Percentiles rank a stretch among this genome's conserved stretches.
Evolutionary conservation across 2,113 vertebrate species (phyloP).

Genomic region (Saguinus imperator): DNA sequence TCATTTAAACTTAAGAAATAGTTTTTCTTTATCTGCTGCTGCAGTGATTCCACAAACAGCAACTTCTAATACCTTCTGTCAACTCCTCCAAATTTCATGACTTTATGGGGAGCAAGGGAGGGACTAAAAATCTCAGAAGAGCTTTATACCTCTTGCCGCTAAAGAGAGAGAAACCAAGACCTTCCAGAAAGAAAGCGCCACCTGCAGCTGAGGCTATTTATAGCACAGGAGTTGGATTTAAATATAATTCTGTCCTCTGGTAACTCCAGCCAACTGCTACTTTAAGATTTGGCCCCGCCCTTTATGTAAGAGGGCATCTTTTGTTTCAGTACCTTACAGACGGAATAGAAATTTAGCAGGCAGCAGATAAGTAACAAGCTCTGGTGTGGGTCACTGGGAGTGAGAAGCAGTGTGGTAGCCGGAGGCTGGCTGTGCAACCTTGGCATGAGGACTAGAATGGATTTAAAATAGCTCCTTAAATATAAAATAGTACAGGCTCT

Average conservation of each 20-base stretch:
- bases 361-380: neutral
- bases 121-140: neutral
- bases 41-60: neutral
- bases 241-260: constrained; percentile 57
- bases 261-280: neutral
- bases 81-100: neutral
- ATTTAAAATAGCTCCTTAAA: neutral
- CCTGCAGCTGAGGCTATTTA: neutral
- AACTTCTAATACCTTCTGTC: constrained; percentile 11
- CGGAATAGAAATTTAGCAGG: neutral
- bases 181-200: neutral
- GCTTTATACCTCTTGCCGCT: neutral
- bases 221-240: constrained; percentile 47
- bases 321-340: neutral
- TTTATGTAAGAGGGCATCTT: neutral
- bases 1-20: constrained; percentile 1
- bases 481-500: neutral
- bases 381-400: neutral
- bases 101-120: neutral
- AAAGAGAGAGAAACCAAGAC: neutral
- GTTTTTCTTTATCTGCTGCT: neutral
- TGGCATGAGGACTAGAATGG: neutral
- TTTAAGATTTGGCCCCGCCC: neutral
- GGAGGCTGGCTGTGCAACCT: neutral
- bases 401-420: neutral